Evolutionary conservation across 2,113 vertebrate genomes (phyloP).

Genomic region (Spheniscus mendiculus): DNA sequence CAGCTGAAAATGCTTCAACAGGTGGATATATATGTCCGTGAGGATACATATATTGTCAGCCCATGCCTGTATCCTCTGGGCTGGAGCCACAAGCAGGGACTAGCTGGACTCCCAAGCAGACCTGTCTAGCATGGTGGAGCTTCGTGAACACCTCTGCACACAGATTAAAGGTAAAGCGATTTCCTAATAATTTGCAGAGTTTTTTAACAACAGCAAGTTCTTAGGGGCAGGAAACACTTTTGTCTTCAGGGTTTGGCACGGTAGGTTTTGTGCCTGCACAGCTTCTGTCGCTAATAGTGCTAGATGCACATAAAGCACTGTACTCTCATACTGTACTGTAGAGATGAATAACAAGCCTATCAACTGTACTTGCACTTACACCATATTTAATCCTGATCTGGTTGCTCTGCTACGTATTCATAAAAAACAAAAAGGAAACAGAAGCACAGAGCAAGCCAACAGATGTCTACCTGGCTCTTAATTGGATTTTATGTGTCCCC

Average conservation of each 20-base stretch:
- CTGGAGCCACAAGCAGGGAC: neutral
- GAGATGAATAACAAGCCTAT: neutral
- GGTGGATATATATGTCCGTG: neutral
- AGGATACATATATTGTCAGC: neutral
- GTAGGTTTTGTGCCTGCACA: neutral
- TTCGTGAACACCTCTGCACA: neutral
- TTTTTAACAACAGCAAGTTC: neutral
- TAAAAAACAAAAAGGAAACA: constrained; percentile 40
- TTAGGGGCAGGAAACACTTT: neutral
- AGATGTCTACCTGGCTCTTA: constrained; percentile 64
- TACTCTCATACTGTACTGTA: neutral
- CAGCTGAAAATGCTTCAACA: neutral
- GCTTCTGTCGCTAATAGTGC: neutral
- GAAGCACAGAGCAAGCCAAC: constrained; percentile 57
- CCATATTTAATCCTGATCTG: constrained; percentile 30
- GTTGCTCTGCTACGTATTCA: constrained; percentile 49
- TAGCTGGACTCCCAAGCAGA: neutral
- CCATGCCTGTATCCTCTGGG: neutral
- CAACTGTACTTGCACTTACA: neutral
- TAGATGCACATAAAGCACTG: neutral
- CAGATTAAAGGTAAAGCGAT: neutral
- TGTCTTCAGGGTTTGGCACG: neutral
- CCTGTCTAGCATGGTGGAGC: neutral
- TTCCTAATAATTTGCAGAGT: neutral
- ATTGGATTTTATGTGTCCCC: constrained; percentile 43